Evolutionary conservation across 2,113 vertebrate genomes (phyloP), one percentile per base, ranked within the genome.

Genomic region (Sander lucioperca): DNA sequence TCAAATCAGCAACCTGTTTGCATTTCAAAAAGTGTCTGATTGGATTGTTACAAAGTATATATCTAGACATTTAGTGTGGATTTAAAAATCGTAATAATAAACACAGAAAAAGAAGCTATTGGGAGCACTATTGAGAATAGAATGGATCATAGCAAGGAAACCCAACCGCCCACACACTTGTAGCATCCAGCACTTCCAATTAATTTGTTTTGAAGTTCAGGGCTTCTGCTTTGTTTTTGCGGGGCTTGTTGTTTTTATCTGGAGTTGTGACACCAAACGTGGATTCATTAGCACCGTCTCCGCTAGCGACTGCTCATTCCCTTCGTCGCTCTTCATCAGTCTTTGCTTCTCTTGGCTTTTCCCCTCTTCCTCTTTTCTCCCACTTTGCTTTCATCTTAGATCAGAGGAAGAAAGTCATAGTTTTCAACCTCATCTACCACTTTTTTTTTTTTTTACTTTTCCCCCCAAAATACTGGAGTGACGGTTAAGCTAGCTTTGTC

Each of bases 171-270:
- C 81, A 84, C 87, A 54, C 62, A 63, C 69, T 87, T 81, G 78
- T 83, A 86, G 71, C 82, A 87, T 74, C 69, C 69, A 68, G 68
- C 82, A 73, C 74, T 77, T 83, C 93, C 88, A 93, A 93, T 94
- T 93, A 93, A 88, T 74, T 66, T 86, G 84, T 86, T 90, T 92
- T 91, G 84, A 90, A 91, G 88, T 92, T 89, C 73, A 56, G 70
- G 43, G 86, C 78, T 81, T 80, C 33, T 47, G 70, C 72, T 84
- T 88, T 91, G 74, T 88, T 65, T 88, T 84, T 68, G 64, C 67
- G 53, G 53, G 65, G 61, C 50, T 83, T 83, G 50, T 85, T 88
- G 70, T 89, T 85, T 89, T 61, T 84, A 77, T 84, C 68, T 36
- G n/a, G 18, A 74, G 68, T 53, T 78, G 67, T 72, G 84, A 88